Base-by-base conservation (phyloP, 2,888 invertebrate genomes). In the Drosophila pseudotakahashii region DNA sequence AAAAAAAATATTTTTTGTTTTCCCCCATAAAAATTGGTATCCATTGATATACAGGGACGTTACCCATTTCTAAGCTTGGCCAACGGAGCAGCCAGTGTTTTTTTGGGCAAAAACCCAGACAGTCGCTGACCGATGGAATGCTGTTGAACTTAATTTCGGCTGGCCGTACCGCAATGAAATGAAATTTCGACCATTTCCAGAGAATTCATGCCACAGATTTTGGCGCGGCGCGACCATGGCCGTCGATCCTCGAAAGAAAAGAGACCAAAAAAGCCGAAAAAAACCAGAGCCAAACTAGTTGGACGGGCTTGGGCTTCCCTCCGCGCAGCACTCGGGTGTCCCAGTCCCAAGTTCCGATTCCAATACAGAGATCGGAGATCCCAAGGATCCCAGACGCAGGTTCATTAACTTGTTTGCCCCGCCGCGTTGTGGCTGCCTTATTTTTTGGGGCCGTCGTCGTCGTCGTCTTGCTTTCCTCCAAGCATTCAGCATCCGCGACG, bases 111-210 rank as follows among this genome's bases (percentile, higher is more conserved):
- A 78, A 75, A 70, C 67, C 34, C 58, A 72, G 64, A 68, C 71
- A 52, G 52, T 41, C 61, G 58, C 47, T 51, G 67, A 79, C 81
- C 72, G 63, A 32, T 66, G 86, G 83, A 85, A 84, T 83, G 86
- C 81, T 84, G 84, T 86, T 84, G 84, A 83, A 85, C 84, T 80
- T 73, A 80, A 73, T 82, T 75, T 73, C 61, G 69, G 44, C 47
- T 52, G 50, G 64, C 44, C 61, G 69, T 42, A 19, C 63, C 70
- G 76, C 75, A 80, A 76, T 77, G 75, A 83, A 85, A 82, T 82
- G 75, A 83, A 83, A 84, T 86, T 86, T 85, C 81, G 86, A 78
- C 81, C 68, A 84, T 79, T 85, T 85, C 84, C 86, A 85, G 77
- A 70, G 84, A 85, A 85, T 86, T 85, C 77, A 84, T 86, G 82